Percentiles rank a stretch among this genome's conserved stretches.
Evolutionary conservation across 1,140 invertebrate species (phyloP).

Genomic region (Campoletis sonorensis): DNA sequence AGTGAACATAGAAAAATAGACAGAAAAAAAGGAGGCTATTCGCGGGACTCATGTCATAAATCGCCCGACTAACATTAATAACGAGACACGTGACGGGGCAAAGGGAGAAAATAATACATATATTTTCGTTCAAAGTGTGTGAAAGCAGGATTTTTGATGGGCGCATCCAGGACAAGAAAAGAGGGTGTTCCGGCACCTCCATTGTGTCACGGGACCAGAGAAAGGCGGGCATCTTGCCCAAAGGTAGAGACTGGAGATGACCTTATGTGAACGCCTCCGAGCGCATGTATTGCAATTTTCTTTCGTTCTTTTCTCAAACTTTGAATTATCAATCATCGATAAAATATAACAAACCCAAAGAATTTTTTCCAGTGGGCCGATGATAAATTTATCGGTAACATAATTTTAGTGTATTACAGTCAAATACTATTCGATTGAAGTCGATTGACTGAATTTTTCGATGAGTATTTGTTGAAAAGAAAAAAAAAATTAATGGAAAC

Average conservation of each 20-base stretch:
- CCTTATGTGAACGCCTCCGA: conserved; percentile 31
- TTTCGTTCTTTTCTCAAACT: conserved; percentile 7
- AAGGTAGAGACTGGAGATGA: conserved; percentile 58
- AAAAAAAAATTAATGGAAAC: background rate
- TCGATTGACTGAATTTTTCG: background rate
- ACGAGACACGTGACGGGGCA: conserved; percentile 47
- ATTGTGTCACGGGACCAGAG: conserved; percentile 4
- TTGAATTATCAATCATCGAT: background rate
- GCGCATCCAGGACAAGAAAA: conserved; percentile 4
- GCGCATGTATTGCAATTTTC: background rate
- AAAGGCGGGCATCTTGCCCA: conserved; percentile 58
- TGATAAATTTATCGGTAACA: too few relatives aligned
- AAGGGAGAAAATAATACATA: conserved; percentile 8
- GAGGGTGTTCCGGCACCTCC: background rate
- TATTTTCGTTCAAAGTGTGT: background rate
- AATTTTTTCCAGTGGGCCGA: too few relatives aligned
- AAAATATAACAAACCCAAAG: background rate
- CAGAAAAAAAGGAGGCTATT: background rate
- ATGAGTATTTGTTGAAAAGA: background rate
- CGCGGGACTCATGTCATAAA: conserved; percentile 47
- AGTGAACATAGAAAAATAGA: background rate
- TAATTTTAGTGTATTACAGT: too few relatives aligned
- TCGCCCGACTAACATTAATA: conserved; percentile 64
- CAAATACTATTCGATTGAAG: too few relatives aligned
- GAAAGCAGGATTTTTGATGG: background rate